These are phyloP conservation scores for Spisula subtruncata DNA, from an alignment of 2,888 invertebrate species.

Conservation along the genomic window DNA sequence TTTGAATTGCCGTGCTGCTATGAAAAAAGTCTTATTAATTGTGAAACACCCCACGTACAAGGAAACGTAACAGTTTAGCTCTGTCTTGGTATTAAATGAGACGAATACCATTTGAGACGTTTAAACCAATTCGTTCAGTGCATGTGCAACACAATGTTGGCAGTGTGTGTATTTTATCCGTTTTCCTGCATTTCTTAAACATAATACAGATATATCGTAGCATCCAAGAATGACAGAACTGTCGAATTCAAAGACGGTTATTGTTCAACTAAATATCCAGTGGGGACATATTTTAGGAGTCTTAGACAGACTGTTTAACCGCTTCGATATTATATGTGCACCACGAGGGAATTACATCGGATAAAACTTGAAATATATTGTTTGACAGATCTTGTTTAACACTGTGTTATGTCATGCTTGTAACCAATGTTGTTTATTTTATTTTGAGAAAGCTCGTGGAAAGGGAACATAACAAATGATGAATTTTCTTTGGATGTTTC, in stretches of 20 bases:
- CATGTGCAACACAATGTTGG: not conserved
- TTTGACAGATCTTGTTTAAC: not conserved
- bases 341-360: not conserved
- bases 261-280: not conserved
- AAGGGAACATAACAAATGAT: too few relatives aligned
- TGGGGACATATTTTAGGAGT: not conserved
- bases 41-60: too few relatives aligned
- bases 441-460: too few relatives aligned
- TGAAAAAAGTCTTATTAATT: too few relatives aligned
- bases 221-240: not conserved
- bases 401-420: too few relatives aligned
- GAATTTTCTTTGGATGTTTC: too few relatives aligned
- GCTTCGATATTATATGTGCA: not conserved
- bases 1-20: too few relatives aligned
- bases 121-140: too few relatives aligned
- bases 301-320: not conserved
- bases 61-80: too few relatives aligned
- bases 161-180: not conserved
- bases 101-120: too few relatives aligned
- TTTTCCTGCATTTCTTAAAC: not conserved
- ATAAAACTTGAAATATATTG: not conserved
- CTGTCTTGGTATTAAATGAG: too few relatives aligned
- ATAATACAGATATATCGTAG: not conserved
- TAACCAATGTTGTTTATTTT: too few relatives aligned
- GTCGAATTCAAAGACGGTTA: not conserved